Percentiles rank a stretch among this genome's conserved stretches.
Conservation (phyloP, 2,797 vertebrate genomes). For the Sebastes taczanowskii region DNA sequence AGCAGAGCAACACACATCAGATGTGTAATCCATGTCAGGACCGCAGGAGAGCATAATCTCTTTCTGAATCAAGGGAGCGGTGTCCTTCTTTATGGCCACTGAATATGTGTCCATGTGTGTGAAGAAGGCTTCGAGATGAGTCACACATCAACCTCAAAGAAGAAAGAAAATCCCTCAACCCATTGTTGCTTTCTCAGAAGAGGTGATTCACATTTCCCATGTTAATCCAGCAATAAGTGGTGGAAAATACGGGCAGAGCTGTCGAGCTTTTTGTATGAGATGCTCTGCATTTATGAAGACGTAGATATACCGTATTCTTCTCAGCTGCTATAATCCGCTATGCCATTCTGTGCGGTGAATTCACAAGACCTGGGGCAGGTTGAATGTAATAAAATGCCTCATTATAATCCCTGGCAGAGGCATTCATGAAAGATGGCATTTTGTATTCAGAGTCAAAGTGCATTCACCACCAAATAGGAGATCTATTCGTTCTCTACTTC, state of each 20-base stretch:
- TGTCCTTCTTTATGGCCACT: slow-evolving; percentile 3
- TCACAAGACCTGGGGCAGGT: slow-evolving; percentile 49
- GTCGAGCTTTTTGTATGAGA: slow-evolving; percentile 21
- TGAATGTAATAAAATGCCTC: slow-evolving; percentile 47
- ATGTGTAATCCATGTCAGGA: slow-evolving; percentile 37
- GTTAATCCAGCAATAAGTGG: slow-evolving; percentile 2
- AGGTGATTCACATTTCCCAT: not conserved
- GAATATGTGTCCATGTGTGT: not conserved
- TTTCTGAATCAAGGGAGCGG: slow-evolving; percentile 11
- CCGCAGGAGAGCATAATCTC: slow-evolving; percentile 16
- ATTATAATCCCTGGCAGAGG: slow-evolving; percentile 58
- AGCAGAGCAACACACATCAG: slow-evolving; percentile 10
- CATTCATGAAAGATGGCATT: slow-evolving; percentile 62
- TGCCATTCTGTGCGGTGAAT: slow-evolving; percentile 43
- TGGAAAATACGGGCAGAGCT: slow-evolving; percentile 20
- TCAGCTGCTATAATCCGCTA: slow-evolving; percentile 46
- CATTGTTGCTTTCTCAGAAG: slow-evolving; percentile 21
- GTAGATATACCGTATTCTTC: slow-evolving; percentile 31
- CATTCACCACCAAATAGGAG: slow-evolving; percentile 59
- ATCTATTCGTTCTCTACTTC: slow-evolving; percentile 53
- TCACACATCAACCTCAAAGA: not conserved
- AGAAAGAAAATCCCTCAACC: not conserved
- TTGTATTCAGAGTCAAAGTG: slow-evolving; percentile 76
- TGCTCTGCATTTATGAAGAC: slow-evolving; percentile 32
- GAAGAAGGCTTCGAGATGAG: not conserved